These are phyloP conservation scores for Hemistola chrysoprasaria DNA, from an alignment of 2,888 invertebrate species.

Conservation along the genomic window DNA sequence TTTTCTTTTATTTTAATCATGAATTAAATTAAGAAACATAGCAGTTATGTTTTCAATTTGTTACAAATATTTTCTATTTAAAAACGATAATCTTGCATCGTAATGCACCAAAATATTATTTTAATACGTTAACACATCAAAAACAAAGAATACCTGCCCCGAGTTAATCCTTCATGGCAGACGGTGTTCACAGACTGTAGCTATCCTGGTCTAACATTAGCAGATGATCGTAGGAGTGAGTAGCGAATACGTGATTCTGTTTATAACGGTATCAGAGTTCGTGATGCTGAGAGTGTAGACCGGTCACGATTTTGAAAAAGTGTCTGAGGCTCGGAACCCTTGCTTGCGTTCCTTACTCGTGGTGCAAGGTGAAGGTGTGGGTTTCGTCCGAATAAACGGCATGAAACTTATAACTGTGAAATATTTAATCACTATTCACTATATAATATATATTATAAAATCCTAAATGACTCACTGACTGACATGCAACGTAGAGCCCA, in stretches of 20 bases:
- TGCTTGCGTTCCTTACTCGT: slow-evolving; percentile 55
- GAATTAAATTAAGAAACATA: too few relatives aligned
- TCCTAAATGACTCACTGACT: too few relatives aligned
- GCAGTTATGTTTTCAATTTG: neutral
- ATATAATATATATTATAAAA: too few relatives aligned
- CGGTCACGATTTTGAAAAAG: slow-evolving; percentile 81
- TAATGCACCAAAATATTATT: slow-evolving; percentile 25
- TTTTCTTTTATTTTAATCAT: too few relatives aligned
- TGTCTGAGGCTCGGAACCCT: slow-evolving; percentile 63
- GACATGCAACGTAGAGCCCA: too few relatives aligned
- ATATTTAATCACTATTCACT: too few relatives aligned
- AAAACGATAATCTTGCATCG: slow-evolving; percentile 1
- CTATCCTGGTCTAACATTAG: slow-evolving; percentile 47
- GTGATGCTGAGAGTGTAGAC: slow-evolving; percentile 68
- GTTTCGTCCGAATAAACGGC: neutral
- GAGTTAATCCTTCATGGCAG: slow-evolving; percentile 42
- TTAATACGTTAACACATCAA: slow-evolving; percentile 46
- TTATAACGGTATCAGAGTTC: slow-evolving; percentile 71
- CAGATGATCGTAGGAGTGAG: slow-evolving; percentile 45
- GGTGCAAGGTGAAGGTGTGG: slow-evolving; percentile 40
- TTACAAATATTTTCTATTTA: neutral
- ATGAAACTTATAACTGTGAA: neutral
- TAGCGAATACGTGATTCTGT: slow-evolving; percentile 38
- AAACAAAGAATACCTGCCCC: slow-evolving; percentile 40
- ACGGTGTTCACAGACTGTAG: slow-evolving; percentile 33